Percentiles rank a stretch among this genome's conserved stretches.
phyloP scores from a whole-genome alignment of 2,888 invertebrate species.

The Thymelicus sylvestris region DNA sequence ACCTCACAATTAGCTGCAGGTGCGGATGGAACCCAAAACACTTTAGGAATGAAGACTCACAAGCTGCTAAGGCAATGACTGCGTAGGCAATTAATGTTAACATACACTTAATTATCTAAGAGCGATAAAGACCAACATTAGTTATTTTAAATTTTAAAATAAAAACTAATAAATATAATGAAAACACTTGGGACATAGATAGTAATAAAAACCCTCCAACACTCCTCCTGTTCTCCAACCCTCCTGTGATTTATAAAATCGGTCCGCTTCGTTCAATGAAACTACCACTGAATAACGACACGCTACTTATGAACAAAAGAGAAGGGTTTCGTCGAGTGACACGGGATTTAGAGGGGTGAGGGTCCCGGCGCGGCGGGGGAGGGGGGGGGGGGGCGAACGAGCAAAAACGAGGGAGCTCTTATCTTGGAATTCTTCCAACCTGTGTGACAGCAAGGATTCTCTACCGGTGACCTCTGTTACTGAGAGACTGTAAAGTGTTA shows the following conservation, averaged over 20 bases:
- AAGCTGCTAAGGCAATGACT: too few relatives aligned
- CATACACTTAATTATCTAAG: too few relatives aligned
- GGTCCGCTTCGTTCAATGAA: constrained; percentile 30
- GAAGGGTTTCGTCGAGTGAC: constrained; percentile 37
- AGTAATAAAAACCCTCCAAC: constrained; percentile 6
- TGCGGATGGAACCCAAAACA: neutral
- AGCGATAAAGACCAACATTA: too few relatives aligned
- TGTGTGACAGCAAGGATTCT: constrained; percentile 5
- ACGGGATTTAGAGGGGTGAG: constrained; percentile 31
- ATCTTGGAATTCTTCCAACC: constrained; percentile 32
- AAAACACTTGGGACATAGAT: neutral
- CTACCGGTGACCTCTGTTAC: neutral
- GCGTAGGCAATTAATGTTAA: too few relatives aligned
- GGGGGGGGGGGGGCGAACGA: constrained; percentile 7
- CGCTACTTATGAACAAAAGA: constrained; percentile 34
- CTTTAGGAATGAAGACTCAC: too few relatives aligned
- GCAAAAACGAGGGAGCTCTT: constrained; percentile 22
- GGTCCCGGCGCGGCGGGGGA: neutral
- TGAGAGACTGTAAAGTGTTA: neutral
- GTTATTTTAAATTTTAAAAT: neutral
- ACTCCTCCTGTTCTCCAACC: neutral
- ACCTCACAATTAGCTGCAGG: neutral
- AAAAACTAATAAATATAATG: neutral
- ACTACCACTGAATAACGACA: constrained; percentile 36
- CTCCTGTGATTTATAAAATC: constrained; percentile 31